A percentile compares a stretch with the other conserved stretches of the same genome.
Evolutionary conservation across 2,888 invertebrate species (phyloP).

Genomic region (Hofmannophila pseudospretella): DNA sequence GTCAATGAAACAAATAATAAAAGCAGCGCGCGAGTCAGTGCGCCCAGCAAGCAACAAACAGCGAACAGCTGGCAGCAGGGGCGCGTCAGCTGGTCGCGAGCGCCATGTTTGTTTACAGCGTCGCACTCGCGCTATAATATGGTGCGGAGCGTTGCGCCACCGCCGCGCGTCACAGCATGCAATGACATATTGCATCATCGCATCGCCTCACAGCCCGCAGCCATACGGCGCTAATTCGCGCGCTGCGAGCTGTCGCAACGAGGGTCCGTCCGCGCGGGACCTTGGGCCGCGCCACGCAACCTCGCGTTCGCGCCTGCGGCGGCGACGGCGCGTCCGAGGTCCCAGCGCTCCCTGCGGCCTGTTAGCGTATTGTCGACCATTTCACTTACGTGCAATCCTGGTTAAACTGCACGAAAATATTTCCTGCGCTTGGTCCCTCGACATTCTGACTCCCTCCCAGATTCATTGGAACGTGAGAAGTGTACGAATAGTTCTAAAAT

Average conservation of each 20-base stretch:
- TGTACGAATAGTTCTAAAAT: conserved; percentile 48
- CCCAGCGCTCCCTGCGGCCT: not conserved
- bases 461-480: conserved; percentile 87
- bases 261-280: conserved; percentile 14
- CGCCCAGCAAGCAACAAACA: too few relatives aligned
- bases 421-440: conserved; percentile 88
- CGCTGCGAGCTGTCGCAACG: conserved; percentile 35
- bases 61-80: conserved; percentile 5
- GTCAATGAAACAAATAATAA: too few relatives aligned
- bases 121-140: conserved; percentile 13
- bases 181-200: conserved; percentile 71
- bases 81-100: conserved; percentile 19
- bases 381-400: conserved; percentile 97
- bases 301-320: not conserved
- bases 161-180: conserved; percentile 55
- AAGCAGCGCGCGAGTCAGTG: not conserved
- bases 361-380: conserved; percentile 7
- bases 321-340: not conserved
- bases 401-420: conserved; percentile 97
- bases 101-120: conserved; percentile 47
- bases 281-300: too few relatives aligned
- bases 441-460: conserved; percentile 84
- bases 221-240: conserved; percentile 33
- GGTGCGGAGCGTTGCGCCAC: not conserved
- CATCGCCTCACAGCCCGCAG: conserved; percentile 18